Base-by-base conservation (phyloP, 2,113 vertebrate genomes). In the Ancistrus triradiatus region DNA sequence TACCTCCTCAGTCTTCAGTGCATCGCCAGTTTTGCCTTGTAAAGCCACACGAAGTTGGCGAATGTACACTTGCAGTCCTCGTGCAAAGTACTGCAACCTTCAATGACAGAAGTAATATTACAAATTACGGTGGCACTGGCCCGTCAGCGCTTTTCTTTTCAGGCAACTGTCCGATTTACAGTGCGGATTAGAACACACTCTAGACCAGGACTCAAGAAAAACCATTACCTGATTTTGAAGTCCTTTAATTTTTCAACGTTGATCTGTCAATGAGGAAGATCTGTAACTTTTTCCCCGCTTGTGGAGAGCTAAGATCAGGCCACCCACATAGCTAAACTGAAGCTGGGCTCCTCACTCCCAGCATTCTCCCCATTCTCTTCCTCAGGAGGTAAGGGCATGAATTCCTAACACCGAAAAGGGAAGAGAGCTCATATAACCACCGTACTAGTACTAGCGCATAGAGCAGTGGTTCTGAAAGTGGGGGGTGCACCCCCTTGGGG, bases 1-100 rank as follows among this genome's bases (percentile, higher is more conserved):
- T 81, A 95, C 96, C 91, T 99, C 96, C 4, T 99, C 95, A n/a
- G 96, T 99, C 81, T 99, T 99, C 59, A 99, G 89, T 43, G 94
- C 93, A 46, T 98, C 95, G 33, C 95, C 95, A 0, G 93, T 93
- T 86, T 99, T 99, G 3, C 96, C 95, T 75, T 99, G 96, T 64
- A 99, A 89, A 1, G 96, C 95, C 43, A 97, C 88, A 68, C 96
- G 90, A 63, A 99, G 90, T 68, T 99, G 97, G 60, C 94, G 83
- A 74, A 99, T 99, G 64, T 98, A 99, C 44, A 97, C 97, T 76
- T 99, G 97, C 52, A 98, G 82, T 21, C 96, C 95, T 73, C 95
- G 86, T 68, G 95, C 97, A 82, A 99, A 99, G 74, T 96, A 99
- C 74, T 98, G 95, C 75, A 99, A 86, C 86, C 96, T 99, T 7